These are phyloP conservation scores for Patagioenas fasciata DNA, from an alignment of 2,113 vertebrate genomes.

Conservation along the genomic window DNA sequence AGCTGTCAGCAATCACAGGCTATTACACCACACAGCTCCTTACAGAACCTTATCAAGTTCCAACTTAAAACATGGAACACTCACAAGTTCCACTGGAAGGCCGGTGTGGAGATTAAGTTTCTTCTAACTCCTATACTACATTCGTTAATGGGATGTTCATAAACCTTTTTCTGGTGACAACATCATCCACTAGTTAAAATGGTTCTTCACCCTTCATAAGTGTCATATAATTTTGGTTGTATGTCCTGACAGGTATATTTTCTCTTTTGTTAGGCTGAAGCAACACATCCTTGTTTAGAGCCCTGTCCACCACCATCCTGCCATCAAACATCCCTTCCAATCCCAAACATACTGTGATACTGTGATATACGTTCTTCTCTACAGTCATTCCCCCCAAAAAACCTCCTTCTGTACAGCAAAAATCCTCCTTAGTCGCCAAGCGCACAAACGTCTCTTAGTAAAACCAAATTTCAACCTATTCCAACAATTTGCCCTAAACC, in stretches of 20 bases:
- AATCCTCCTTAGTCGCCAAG: background rate
- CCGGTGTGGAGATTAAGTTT: background rate
- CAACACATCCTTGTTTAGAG: background rate
- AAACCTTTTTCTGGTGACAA: background rate
- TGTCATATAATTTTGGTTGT: background rate
- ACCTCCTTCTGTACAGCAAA: background rate
- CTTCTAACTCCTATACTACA: background rate
- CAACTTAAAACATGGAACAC: background rate
- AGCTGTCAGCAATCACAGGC: background rate
- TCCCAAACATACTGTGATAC: too few relatives aligned
- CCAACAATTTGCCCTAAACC: background rate
- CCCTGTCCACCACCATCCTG: background rate
- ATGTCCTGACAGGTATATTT: background rate
- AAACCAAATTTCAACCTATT: background rate
- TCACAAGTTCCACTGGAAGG: background rate
- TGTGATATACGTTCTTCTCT: too few relatives aligned
- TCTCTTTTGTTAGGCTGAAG: background rate
- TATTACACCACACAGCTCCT: fast-evolving
- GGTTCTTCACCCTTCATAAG: background rate
- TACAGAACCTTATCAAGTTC: background rate
- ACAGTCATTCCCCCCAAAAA: background rate
- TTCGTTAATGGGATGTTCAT: background rate
- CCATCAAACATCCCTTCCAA: too few relatives aligned
- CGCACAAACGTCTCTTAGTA: background rate
- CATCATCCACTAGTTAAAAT: background rate